These are phyloP conservation scores for Lagria hirta DNA, from an alignment of 2,888 invertebrate genomes.

Conservation along the genomic window DNA sequence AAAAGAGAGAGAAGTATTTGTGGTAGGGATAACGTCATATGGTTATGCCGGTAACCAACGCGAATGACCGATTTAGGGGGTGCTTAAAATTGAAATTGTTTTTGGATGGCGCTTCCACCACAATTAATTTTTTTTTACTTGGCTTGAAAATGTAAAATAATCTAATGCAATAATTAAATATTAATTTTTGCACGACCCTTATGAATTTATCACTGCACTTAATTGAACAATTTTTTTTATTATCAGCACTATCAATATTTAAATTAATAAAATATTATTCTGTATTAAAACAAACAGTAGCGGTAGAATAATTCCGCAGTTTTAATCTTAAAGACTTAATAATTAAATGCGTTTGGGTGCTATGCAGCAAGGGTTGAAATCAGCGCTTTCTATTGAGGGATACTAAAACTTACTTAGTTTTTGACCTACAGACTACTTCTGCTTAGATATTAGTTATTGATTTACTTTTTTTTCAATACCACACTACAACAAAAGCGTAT, in stretches of 20 bases:
- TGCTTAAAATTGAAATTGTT: conserved; percentile 10
- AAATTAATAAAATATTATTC: conserved; percentile 4
- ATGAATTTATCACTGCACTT: conserved; percentile 10
- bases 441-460: too few species aligned
- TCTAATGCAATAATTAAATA: neutral
- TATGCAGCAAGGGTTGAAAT: too few species aligned
- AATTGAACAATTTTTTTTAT: conserved; percentile 18
- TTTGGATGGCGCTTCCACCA: conserved; percentile 14
- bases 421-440: too few species aligned
- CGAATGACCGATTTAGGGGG: conserved; percentile 12
- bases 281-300: too few species aligned
- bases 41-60: conserved; percentile 12
- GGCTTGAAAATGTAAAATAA: neutral
- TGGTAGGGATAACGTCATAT: conserved; percentile 22
- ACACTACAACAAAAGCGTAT: too few species aligned
- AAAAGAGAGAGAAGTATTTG: conserved; percentile 25
- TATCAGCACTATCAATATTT: neutral
- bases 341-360: too few species aligned
- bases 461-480: too few species aligned
- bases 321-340: too few species aligned
- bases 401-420: too few species aligned
- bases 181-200: conserved; percentile 13
- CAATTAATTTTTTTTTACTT: conserved; percentile 5
- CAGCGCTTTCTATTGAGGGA: too few species aligned
- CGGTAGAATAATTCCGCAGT: too few species aligned